Base-by-base conservation (phyloP, 37 sponge, comb jelly and placozoan genomes). In the Crambe crambe region DNA sequence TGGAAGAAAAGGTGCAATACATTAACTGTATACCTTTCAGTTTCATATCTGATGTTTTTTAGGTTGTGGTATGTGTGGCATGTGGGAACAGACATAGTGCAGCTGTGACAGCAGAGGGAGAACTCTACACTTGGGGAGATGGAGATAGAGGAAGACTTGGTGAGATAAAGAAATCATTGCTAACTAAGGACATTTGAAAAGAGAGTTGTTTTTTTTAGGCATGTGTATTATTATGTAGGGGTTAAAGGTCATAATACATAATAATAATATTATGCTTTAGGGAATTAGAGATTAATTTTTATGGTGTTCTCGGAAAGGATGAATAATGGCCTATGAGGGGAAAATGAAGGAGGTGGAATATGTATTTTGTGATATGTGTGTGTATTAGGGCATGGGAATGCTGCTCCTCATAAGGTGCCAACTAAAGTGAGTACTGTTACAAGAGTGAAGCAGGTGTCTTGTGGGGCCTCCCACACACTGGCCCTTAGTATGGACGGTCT, bases 101-200 rank as follows among this genome's bases (percentile, higher is more conserved):
- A 70, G 94, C 91, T 41, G 87, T 93, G 29, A 85, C 94, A 42
- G 37, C 72, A 32, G 89, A 81, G 35, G 89, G 89, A 62, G 91
- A 89, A 36, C 87, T 97, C 31, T 97, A 88, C 77, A 97, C 97
- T 34, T 97, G 97, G 97, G 97, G 97, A 42, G 91, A 91, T 32
- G 97, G 97, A 0, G 94, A 93, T 35, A 51, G 86, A 37, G 97
- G 97, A 15, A 86, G 91, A 75, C 76, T 97, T n/a, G 97, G 96
- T 92, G 37, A 84, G 84, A 27, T n/a, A n/a, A n/a, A n/a, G n/a
- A n/a, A n/a, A n/a, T n/a, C n/a, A n/a, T n/a, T n/a, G n/a, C n/a
- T n/a, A n/a, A n/a, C 56, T 54, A 18, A 54, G 56, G 56, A 54
- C 10, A 54, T 54, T 54, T 54, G 56, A 20, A 54, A n/a, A n/a